Percentiles rank a stretch among this genome's conserved stretches.
phyloP scores from a whole-genome alignment of 2,113 vertebrate species.

The Zosterops hypoxanthus region DNA sequence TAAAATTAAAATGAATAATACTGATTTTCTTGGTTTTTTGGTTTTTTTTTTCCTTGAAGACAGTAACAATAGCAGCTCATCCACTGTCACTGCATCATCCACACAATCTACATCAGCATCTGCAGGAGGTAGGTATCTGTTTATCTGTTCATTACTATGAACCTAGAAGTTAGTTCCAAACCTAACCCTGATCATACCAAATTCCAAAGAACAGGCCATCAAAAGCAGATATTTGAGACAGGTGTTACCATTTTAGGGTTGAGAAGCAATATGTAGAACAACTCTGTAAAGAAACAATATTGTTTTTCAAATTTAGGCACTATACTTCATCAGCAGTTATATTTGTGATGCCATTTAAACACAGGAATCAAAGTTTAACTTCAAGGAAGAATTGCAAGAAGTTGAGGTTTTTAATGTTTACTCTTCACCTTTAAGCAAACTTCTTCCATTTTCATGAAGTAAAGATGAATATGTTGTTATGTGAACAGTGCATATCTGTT shows the following conservation, averaged over 20 bases:
- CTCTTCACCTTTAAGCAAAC: not conserved
- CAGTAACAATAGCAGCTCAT: not conserved
- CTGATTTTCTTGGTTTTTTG: not conserved
- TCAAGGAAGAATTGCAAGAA: not conserved
- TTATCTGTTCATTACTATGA: not conserved
- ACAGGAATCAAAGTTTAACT: not conserved
- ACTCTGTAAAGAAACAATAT: not conserved
- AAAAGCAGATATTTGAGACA: not conserved
- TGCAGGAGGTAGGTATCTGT: constrained; percentile 6
- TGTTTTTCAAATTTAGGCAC: not conserved
- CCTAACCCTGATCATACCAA: not conserved
- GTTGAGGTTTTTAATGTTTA: not conserved
- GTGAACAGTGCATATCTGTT: not conserved
- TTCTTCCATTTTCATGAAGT: not conserved
- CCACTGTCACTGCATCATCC: not conserved
- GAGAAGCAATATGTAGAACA: not conserved
- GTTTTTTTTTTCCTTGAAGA: not conserved
- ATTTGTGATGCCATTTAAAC: not conserved
- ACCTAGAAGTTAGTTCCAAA: not conserved
- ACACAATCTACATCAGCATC: not conserved
- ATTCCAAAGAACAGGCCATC: not conserved
- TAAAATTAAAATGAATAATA: not conserved
- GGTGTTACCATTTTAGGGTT: not conserved
- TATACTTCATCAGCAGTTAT: not conserved
- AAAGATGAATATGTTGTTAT: not conserved